These are phyloP conservation scores for Eutolmus rufibarbis DNA, from an alignment of 2,888 invertebrate species.

Conservation along the genomic window DNA sequence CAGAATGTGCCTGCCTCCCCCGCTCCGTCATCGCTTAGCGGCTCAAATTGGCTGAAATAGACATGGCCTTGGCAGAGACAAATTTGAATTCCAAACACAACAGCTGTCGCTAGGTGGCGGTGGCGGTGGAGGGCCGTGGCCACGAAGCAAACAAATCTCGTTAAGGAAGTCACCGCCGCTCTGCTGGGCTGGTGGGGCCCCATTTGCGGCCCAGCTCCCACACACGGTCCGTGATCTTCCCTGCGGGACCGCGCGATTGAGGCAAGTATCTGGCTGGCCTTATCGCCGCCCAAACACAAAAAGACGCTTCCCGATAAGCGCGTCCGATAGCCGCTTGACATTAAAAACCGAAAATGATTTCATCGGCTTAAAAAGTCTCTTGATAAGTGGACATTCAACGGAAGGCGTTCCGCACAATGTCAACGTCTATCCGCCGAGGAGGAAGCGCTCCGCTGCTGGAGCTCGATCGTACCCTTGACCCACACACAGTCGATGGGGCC, in stretches of 20 bases:
- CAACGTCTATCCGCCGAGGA: neutral
- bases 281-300: conserved; percentile 18
- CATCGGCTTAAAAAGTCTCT: conserved; percentile 20
- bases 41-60: conserved; percentile 9
- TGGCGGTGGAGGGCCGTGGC: neutral
- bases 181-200: neutral
- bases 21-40: neutral
- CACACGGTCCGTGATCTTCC: neutral
- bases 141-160: neutral
- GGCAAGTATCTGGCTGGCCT: conserved; percentile 18
- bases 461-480: conserved; percentile 46
- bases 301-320: conserved; percentile 12
- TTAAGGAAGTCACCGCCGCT: neutral
- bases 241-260: neutral
- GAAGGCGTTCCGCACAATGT: neutral
- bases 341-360: conserved; percentile 24
- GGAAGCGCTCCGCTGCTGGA: neutral
- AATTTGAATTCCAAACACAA: conserved; percentile 25
- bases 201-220: neutral
- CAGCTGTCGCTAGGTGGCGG: neutral
- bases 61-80: conserved; percentile 13
- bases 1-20: neutral
- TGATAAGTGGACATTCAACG: neutral
- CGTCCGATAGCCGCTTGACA: conserved; percentile 24
- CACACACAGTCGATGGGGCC: conserved; percentile 36